phyloP scores from a whole-genome alignment of 2,113 vertebrate genomes.

The Chaetodon auriga region DNA sequence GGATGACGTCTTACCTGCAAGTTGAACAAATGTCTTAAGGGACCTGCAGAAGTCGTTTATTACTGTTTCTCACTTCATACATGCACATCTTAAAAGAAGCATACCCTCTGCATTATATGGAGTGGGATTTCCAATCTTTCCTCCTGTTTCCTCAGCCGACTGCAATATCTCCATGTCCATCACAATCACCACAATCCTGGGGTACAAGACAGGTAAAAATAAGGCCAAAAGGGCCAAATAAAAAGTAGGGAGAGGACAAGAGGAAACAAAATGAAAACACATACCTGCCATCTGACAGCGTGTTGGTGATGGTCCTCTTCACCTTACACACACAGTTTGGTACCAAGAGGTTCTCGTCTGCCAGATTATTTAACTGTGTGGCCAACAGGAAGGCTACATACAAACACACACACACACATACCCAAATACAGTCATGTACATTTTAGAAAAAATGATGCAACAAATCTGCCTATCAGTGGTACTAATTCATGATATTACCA shows the following conservation, averaged over 20 bases:
- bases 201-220: background rate
- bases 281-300: conserved; percentile 90
- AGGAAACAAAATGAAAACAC: conserved; percentile 23
- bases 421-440: background rate
- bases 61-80: background rate
- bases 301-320: conserved; percentile 85
- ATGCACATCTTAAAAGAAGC: conserved; percentile 5
- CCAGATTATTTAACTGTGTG: conserved; percentile 88
- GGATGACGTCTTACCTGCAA: conserved; percentile 44
- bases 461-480: background rate
- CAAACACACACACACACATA: conserved; percentile 24
- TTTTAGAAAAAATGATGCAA: background rate
- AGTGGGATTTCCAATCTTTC: conserved; percentile 89
- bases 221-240: background rate
- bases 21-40: conserved; percentile 26
- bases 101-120: conserved; percentile 85
- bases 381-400: conserved; percentile 76
- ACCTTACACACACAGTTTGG: conserved; percentile 88
- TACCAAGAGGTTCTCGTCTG: conserved; percentile 80
- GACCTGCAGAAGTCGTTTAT: background rate
- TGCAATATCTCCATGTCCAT: conserved; percentile 88
- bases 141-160: conserved; percentile 82
- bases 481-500: no score
- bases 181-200: conserved; percentile 88
- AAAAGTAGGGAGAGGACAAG: background rate